These are phyloP conservation scores for Mesoligia furuncula DNA, from an alignment of 2,888 invertebrate species.

Conservation along the genomic window DNA sequence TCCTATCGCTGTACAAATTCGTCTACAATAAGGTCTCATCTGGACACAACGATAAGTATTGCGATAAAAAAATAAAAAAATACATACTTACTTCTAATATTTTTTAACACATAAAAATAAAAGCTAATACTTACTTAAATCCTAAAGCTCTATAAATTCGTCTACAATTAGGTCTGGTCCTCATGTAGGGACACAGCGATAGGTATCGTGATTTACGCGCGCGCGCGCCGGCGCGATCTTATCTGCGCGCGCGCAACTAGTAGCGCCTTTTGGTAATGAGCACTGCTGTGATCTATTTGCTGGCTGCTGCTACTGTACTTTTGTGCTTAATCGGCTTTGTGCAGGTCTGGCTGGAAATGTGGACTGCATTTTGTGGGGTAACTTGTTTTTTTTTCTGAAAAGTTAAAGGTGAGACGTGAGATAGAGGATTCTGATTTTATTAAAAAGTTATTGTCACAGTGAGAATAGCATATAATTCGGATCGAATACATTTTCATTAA, in stretches of 20 bases:
- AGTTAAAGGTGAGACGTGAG: neutral
- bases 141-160: slow-evolving; percentile 68
- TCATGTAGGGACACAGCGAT: slow-evolving; percentile 80
- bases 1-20: too few relatives aligned
- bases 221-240: slow-evolving; percentile 72
- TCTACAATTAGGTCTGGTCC: slow-evolving; percentile 83
- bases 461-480: neutral
- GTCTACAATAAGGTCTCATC: neutral
- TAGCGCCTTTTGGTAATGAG: slow-evolving; percentile 81
- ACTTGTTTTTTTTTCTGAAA: neutral
- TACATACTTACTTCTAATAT: neutral
- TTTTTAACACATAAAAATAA: slow-evolving; percentile 10
- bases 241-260: slow-evolving; percentile 71
- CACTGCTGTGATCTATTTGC: slow-evolving; percentile 70
- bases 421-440: neutral
- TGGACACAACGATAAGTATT: neutral
- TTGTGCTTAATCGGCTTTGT: slow-evolving; percentile 56
- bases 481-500: too few relatives aligned
- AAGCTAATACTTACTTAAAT: slow-evolving; percentile 19
- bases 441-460: neutral
- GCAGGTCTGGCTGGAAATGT: slow-evolving; percentile 14
- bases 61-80: neutral
- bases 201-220: slow-evolving; percentile 85
- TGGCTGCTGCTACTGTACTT: slow-evolving; percentile 63
- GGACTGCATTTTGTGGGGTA: slow-evolving; percentile 15